A percentile compares a stretch with the other conserved stretches of the same genome.
Conservation (phyloP, 1,140 invertebrate species). For the Marisa cornuarietis region DNA sequence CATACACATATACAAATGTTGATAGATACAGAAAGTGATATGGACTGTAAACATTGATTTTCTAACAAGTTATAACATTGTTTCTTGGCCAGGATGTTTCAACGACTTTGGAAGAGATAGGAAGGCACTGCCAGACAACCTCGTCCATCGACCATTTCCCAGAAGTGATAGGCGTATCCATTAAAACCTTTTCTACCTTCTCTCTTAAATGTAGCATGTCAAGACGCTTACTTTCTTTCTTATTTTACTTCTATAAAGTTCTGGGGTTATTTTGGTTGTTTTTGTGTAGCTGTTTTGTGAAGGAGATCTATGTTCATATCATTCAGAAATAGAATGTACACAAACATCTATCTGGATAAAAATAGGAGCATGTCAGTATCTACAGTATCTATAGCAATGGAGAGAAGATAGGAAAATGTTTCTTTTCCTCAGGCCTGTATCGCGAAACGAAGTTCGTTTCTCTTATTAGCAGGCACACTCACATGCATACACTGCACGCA, state of each 20-base stretch:
- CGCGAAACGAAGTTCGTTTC: too few species aligned
- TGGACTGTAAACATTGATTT: too few species aligned
- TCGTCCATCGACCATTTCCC: constrained; percentile 55
- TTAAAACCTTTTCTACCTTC: constrained; percentile 11
- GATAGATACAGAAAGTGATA: too few species aligned
- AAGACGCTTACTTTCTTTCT: not conserved
- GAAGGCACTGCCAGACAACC: constrained; percentile 42
- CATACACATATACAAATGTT: too few species aligned
- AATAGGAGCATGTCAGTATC: too few species aligned
- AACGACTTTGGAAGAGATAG: constrained; percentile 51
- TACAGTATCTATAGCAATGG: too few species aligned
- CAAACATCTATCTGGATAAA: not conserved
- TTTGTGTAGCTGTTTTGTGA: constrained; percentile 1
- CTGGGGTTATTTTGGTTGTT: not conserved
- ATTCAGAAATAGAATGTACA: not conserved
- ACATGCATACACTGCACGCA: too few species aligned
- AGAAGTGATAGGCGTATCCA: constrained; percentile 63
- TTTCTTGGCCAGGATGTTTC: constrained; percentile 51
- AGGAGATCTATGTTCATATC: not conserved
- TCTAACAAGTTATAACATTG: too few species aligned
- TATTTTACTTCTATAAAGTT: not conserved
- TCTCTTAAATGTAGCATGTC: too few species aligned
- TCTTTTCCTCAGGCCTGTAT: too few species aligned
- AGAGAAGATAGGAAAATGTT: too few species aligned
- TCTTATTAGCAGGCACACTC: too few species aligned